Conservation (phyloP, 2,113 vertebrate species). For the Empidonax traillii region DNA sequence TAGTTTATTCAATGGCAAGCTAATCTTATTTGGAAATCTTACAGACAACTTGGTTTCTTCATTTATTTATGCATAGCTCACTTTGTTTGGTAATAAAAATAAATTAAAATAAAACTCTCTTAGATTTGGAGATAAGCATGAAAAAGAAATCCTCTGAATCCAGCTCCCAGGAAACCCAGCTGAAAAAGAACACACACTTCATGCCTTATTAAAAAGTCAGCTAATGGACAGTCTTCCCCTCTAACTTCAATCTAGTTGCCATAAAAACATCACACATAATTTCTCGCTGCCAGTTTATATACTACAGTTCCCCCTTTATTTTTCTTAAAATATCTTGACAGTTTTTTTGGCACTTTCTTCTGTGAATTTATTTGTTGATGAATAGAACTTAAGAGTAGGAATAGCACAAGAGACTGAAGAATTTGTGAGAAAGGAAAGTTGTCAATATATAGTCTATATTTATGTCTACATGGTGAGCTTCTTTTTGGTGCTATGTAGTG, state of each 20-base stretch:
- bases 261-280: neutral
- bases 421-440: neutral
- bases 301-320: neutral
- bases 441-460: neutral
- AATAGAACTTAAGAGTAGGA: neutral
- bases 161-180: neutral
- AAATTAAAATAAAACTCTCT: constrained; percentile 6
- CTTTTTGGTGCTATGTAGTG: neutral
- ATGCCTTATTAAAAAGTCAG: neutral
- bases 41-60: neutral
- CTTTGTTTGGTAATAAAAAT: constrained; percentile 5
- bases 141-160: neutral
- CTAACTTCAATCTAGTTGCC: neutral
- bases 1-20: neutral
- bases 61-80: neutral
- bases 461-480: neutral
- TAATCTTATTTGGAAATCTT: neutral
- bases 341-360: neutral
- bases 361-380: neutral
- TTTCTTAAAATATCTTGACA: neutral
- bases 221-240: neutral
- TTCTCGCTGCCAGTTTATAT: neutral
- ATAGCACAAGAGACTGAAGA: neutral
- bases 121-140: neutral
- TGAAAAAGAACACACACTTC: neutral